Base-by-base conservation (phyloP, 2,888 invertebrate genomes). In the Callyntrura sp. region DNA sequence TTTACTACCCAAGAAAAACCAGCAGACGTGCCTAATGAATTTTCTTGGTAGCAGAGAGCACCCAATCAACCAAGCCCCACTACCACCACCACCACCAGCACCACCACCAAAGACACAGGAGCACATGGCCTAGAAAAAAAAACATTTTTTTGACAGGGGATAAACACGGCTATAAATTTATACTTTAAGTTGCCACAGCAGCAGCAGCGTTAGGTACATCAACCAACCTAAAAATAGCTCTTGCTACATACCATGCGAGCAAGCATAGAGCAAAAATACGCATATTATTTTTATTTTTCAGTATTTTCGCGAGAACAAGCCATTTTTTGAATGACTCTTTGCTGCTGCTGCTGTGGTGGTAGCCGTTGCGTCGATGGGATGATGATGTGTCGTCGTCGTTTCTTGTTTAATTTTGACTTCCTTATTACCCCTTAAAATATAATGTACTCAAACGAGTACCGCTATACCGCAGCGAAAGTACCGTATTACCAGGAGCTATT, bases 91-190 rank as follows among this genome's bases (percentile, higher is more conserved):
- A 6, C 51, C 14, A 43, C 55, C 2, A 55, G 60, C 45, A 5
- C 6, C 12, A 20, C 35, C 25, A 6, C 51, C 14, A 43, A 55
- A 0, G 12, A 81, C 17, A 60, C 17, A 9, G 9, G 17, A 70
- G 43, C 81, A 81, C 81, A 81, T 81, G 81, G 81, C 60, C 81
- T 81, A 81, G 81, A 81, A 81, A 43, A 51, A 48, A 20, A 11
- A n/a, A n/a, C n/a, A n/a, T n/a, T 35, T 70, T 35, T 70, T 70
- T 17, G 70, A 70, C 70, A 70, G 70, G 4, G 35, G n/a, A 70
- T 70, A 70, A 70, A 70, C 70, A 70, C 12, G 70, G 8, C 70
- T 45, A 70, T 70, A 70, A 70, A 70, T 45, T 68, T 14, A 11
- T 35, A n/a, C n/a, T 68, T 51, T 14, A 51, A 51, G 25, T 20